Base-by-base conservation (phyloP, 2,113 vertebrate species). In the Arizona elegans region DNA sequence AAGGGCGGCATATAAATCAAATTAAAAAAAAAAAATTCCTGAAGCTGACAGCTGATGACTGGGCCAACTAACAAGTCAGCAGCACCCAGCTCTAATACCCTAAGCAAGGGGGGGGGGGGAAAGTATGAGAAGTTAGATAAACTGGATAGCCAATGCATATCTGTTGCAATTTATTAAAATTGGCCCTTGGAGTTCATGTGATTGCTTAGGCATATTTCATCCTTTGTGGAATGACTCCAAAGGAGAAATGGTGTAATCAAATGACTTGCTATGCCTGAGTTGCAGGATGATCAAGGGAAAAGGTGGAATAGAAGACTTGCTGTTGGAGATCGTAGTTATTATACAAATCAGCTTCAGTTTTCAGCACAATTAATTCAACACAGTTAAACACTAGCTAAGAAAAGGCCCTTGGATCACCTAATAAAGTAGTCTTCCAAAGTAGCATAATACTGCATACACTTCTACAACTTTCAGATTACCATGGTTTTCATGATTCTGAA, bases 61-160 rank as follows among this genome's bases (percentile, higher is more conserved):
- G 50, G 47, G 29, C 23, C n/a, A 70, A 87, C 3, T 62, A 81
- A 10, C 8, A 93, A 38, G 58, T 90, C 81, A 33, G 38, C 38
- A 52, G 7, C 89, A 92, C 23, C 55, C 89, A 87, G n/a, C 26
- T 87, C 0, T 0, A 0, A 1, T 23, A 47, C 0, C 0, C 90
- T 23, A 33, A 87, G 75, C 29, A 87, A 12, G 88, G 3, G 0
- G 5, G 3, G 15, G 29, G 5, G 88, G 56, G 47, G 87, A 90
- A n/a, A n/a, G 38, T 0, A 2, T 0, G 58, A 88, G 1, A 0
- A 55, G 65, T 0, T 50, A 10, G 26, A 0, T 75, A n/a, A 38
- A 89, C 33, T 13, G 8, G 33, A 17, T 3, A 10, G 26, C 1
- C 15, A 29, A 9, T 1, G 0, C 1, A n/a, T 29, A 54, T 56